These are phyloP conservation scores for Limnodromus scolopaceus DNA, from an alignment of 2,797 vertebrate species.

Conservation along the genomic window DNA sequence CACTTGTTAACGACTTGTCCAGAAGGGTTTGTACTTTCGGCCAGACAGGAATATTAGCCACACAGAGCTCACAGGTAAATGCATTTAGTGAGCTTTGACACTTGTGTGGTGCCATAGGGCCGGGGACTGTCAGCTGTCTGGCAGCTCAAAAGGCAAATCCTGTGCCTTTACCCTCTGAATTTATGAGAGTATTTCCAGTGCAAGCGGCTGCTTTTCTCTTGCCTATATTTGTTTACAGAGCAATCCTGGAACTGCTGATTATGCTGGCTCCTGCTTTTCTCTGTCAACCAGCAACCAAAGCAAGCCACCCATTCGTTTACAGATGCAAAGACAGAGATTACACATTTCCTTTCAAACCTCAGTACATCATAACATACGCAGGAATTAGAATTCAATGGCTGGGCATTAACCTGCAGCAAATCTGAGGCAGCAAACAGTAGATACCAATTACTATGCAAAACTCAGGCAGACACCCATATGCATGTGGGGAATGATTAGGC, in stretches of 20 bases:
- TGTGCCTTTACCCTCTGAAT: neutral
- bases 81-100: neutral
- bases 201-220: neutral
- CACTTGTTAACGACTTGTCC: neutral
- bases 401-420: neutral
- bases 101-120: neutral
- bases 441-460: neutral
- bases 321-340: neutral
- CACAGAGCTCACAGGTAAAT: neutral
- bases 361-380: neutral
- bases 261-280: neutral
- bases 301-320: neutral
- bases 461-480: neutral
- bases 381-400: neutral
- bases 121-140: neutral
- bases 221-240: neutral
- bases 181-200: neutral
- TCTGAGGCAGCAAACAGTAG: neutral
- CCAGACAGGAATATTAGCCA: neutral
- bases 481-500: rapidly evolving
- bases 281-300: neutral
- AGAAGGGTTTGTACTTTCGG: neutral
- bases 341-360: neutral
- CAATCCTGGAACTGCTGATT: neutral
- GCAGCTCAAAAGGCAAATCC: neutral